Base-by-base conservation (phyloP, 1,140 invertebrate genomes). In the Listronotus oregonensis region DNA sequence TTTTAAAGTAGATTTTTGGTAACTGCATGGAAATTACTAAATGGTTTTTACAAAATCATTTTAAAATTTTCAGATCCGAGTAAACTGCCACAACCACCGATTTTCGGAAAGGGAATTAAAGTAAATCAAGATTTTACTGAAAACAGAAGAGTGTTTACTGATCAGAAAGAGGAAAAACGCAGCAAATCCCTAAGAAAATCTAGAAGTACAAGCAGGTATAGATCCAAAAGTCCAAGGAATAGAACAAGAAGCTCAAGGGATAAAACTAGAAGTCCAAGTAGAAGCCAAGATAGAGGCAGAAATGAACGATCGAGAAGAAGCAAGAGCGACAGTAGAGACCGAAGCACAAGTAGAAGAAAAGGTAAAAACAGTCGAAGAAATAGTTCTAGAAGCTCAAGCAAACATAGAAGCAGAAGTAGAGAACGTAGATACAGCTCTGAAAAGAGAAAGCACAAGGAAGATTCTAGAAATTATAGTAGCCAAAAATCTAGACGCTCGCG, bases 111-210 rank as follows among this genome's bases (percentile, higher is more conserved):
- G 6, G 46, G 34, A 11, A 61, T 61, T 61, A 61, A 50, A 42
- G 58, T 61, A 39, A 50, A 61, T 42, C 58, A 61, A 61, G 18
- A 61, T 9, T 50, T 61, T 10, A 14, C 11, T 15, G 52, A 55
- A 27, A 27, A 55, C 14, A n/a, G 52, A n/a, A 11, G 27, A 39
- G 52, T 55, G 11, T 55, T 55, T 27, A 55, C 52, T 8, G 8
- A 18, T n/a, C 3, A 47, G 21, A 27, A 27, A 27, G 1, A 1
- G 1, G 21, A 18, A 17, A 47, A 27, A 47, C 8, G n/a, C 21
- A 6, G n/a, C 44, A 18, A 47, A 27, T n/a, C 31, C 11, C 4
- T 2, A 17, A 7, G 17, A 27, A 18, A 47, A 27, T 55, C 52
- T 32, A 50, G 52, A 40, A 55, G 52, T 40, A 39, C 27, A 17